phyloP scores from a whole-genome alignment of 1,140 invertebrate species.

The Sarcophaga bullata region DNA sequence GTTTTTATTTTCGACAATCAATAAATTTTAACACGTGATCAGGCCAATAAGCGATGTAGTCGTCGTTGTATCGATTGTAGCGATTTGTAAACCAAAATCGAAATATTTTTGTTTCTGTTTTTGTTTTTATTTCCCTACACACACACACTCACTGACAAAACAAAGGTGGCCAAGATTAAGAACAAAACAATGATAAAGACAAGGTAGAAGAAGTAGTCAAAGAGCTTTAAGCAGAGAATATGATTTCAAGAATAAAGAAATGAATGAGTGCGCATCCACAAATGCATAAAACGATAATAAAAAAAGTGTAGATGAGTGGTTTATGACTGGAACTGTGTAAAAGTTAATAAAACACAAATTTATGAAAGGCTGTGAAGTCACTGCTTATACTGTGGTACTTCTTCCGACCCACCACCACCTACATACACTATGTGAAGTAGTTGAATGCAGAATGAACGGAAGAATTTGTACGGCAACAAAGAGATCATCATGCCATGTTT shows the following conservation, averaged over 20 bases:
- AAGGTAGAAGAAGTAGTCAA: too few species aligned
- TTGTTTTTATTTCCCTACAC: background rate
- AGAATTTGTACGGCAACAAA: too few species aligned
- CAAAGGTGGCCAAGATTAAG: slow-evolving; percentile 3
- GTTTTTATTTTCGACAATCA: slow-evolving; percentile 55
- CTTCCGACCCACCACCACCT: too few species aligned
- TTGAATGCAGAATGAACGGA: too few species aligned
- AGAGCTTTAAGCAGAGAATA: too few species aligned
- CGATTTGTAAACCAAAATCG: slow-evolving; percentile 16
- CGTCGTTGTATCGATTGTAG: background rate
- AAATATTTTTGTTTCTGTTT: background rate
- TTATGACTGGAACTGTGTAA: background rate
- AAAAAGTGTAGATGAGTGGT: slow-evolving; percentile 16
- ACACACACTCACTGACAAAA: background rate
- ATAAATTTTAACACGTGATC: slow-evolving; percentile 65
- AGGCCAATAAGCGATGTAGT: slow-evolving; percentile 42
- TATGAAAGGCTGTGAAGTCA: background rate
- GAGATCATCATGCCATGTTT: too few species aligned
- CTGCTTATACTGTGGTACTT: too few species aligned
- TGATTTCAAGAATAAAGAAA: too few species aligned
- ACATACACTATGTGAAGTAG: too few species aligned
- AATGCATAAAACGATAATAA: background rate
- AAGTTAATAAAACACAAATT: slow-evolving; percentile 30
- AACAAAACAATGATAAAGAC: background rate
- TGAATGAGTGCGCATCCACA: background rate